These are phyloP conservation scores for Salvelinus alpinus DNA, from an alignment of 2,113 vertebrate genomes.

Conservation along the genomic window DNA sequence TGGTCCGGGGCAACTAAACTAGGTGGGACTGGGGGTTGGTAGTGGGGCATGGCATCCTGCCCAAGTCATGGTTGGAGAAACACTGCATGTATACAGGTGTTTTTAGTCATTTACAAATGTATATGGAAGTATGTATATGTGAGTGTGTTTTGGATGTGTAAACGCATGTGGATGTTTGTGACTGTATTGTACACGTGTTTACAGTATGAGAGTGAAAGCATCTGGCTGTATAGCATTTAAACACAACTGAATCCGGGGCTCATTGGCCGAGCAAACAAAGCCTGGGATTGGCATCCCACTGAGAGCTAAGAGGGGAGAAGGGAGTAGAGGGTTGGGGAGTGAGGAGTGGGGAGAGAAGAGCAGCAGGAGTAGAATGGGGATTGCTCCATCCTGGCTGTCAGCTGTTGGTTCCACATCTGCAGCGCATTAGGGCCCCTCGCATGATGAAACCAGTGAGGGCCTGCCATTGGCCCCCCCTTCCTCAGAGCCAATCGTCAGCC, in stretches of 20 bases:
- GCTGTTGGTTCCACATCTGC: constrained; percentile 70
- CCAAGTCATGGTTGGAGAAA: too few relatives aligned
- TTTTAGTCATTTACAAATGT: constrained; percentile 37
- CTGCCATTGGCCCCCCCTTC: constrained; percentile 55
- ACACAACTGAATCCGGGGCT: background rate
- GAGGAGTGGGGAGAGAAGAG: background rate
- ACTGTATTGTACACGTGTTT: constrained; percentile 29
- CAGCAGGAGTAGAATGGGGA: constrained; percentile 1
- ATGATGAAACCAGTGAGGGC: constrained; percentile 69
- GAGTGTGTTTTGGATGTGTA: constrained; percentile 30
- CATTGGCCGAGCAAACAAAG: background rate
- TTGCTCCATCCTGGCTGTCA: constrained; percentile 44
- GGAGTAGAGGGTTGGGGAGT: background rate
- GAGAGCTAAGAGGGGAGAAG: background rate
- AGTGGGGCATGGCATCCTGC: too few relatives aligned
- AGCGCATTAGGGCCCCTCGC: constrained; percentile 62
- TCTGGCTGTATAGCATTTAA: constrained; percentile 29
- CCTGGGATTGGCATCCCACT: background rate
- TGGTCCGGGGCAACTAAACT: too few relatives aligned
- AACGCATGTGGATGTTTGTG: constrained; percentile 20
- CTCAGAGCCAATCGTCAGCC: constrained; percentile 46
- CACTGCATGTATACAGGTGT: constrained; percentile 38
- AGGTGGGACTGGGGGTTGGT: too few relatives aligned
- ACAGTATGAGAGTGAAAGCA: constrained; percentile 41
- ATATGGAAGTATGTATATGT: constrained; percentile 30